Evolutionary conservation across 92 coral and sea anemone species (phyloP).

Genomic region (Montipora capitata): DNA sequence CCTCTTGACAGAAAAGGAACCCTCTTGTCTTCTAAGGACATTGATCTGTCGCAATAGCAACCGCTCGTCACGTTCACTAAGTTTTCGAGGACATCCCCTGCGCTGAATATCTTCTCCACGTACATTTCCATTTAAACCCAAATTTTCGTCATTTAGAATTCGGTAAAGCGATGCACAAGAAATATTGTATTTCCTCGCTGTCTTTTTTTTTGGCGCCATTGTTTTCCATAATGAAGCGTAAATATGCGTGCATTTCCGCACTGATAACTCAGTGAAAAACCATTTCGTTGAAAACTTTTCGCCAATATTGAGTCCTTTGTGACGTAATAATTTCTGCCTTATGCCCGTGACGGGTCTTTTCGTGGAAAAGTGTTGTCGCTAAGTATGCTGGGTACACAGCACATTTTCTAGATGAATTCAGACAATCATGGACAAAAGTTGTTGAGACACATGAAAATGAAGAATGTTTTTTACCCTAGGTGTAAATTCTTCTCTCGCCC

Average conservation of each 20-base stretch:
- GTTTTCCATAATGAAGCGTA: background rate
- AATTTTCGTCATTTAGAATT: background rate
- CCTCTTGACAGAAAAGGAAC: conserved; percentile 25
- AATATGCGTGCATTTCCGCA: no score
- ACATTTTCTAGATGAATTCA: background rate
- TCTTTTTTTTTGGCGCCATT: background rate
- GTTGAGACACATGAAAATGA: no score
- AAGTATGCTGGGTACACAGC: background rate
- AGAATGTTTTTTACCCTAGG: no score
- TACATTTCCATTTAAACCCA: background rate
- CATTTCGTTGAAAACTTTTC: background rate
- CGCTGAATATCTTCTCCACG: conserved; percentile 8
- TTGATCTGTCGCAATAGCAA: conserved; percentile 11
- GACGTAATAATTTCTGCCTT: background rate
- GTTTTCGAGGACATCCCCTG: conserved; percentile 42
- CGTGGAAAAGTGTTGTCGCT: background rate
- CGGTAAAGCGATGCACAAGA: conserved; percentile 4
- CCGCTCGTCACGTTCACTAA: background rate
- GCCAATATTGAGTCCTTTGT: background rate
- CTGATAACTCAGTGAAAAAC: background rate
- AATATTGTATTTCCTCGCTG: background rate
- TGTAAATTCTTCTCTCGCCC: no score
- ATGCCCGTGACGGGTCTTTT: background rate
- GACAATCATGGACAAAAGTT: background rate
- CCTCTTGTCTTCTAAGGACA: conserved; percentile 19